These are phyloP conservation scores for Drosophila mimetica DNA, from an alignment of 2,888 invertebrate genomes.

Conservation along the genomic window DNA sequence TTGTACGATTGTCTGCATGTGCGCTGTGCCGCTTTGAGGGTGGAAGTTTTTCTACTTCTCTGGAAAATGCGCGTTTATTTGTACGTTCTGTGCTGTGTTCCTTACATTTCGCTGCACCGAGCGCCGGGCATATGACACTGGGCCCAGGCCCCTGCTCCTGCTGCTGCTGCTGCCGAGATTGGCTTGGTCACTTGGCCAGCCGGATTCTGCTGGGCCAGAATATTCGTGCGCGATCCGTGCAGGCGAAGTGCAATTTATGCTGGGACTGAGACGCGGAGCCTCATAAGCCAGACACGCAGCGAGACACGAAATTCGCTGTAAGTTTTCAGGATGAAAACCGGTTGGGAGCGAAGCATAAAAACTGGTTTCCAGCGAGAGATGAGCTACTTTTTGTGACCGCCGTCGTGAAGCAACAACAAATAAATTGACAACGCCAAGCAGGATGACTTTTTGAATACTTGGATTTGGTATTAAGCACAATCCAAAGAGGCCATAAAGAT, in stretches of 20 bases:
- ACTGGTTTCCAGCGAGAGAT: constrained; percentile 50
- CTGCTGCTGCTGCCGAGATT: constrained; percentile 25
- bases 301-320: constrained; percentile 48
- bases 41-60: constrained; percentile 80
- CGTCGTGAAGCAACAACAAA: constrained; percentile 28
- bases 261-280: constrained; percentile 28
- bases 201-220: constrained; percentile 20
- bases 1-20: constrained; percentile 34
- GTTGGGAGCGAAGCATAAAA: constrained; percentile 49
- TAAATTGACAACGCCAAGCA: constrained; percentile 39
- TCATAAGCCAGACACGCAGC: constrained; percentile 41
- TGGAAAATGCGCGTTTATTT: constrained; percentile 80
- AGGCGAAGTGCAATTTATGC: constrained; percentile 52
- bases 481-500: constrained; percentile 22
- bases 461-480: constrained; percentile 25
- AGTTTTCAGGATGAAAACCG: constrained; percentile 53
- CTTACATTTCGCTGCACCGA: constrained; percentile 65
- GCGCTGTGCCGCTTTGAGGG: constrained; percentile 70
- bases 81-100: constrained; percentile 45
- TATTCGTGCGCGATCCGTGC: constrained; percentile 38
- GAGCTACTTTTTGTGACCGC: constrained; percentile 51
- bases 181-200: constrained; percentile 30
- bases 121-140: constrained; percentile 57
- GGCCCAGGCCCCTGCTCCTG: constrained; percentile 36
- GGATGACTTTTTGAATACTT: constrained; percentile 45